phyloP scores from a whole-genome alignment of 2,888 invertebrate species.

The Neoitamus cyanurus region DNA sequence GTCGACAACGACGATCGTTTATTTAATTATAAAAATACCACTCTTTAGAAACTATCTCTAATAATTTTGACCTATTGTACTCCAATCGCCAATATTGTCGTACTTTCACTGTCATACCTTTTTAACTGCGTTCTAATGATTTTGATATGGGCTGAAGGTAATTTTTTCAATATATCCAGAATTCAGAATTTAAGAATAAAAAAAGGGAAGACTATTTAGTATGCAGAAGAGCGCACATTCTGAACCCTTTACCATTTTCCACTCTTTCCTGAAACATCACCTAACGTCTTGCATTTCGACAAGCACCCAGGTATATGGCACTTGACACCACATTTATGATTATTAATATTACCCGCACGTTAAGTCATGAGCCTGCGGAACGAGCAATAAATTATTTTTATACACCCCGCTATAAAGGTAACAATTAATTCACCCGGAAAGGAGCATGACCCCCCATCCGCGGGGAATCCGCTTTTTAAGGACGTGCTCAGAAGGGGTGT shows the following conservation, averaged over 20 bases:
- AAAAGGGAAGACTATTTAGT: background rate
- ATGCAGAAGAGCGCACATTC: background rate
- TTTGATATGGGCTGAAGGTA: background rate
- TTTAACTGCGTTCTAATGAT: background rate
- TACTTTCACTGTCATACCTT: too few relatives aligned
- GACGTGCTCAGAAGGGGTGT: background rate
- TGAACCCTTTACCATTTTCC: background rate
- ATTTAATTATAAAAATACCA: too few relatives aligned
- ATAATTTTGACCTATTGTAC: too few relatives aligned
- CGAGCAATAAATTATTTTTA: constrained; percentile 44
- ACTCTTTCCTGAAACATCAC: background rate
- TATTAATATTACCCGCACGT: constrained; percentile 46
- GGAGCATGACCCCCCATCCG: background rate
- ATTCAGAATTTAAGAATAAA: background rate
- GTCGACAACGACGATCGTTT: too few relatives aligned
- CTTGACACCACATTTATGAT: constrained; percentile 46
- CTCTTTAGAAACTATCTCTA: too few relatives aligned
- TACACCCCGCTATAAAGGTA: constrained; percentile 44
- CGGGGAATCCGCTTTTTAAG: constrained; percentile 17
- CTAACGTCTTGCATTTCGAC: background rate
- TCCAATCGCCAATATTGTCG: too few relatives aligned
- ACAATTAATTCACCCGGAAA: constrained; percentile 44
- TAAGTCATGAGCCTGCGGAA: constrained; percentile 33
- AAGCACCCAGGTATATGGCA: constrained; percentile 9
- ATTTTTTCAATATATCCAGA: background rate